phyloP scores from a whole-genome alignment of 2,888 invertebrate genomes.

The Chironomus riparius region DNA sequence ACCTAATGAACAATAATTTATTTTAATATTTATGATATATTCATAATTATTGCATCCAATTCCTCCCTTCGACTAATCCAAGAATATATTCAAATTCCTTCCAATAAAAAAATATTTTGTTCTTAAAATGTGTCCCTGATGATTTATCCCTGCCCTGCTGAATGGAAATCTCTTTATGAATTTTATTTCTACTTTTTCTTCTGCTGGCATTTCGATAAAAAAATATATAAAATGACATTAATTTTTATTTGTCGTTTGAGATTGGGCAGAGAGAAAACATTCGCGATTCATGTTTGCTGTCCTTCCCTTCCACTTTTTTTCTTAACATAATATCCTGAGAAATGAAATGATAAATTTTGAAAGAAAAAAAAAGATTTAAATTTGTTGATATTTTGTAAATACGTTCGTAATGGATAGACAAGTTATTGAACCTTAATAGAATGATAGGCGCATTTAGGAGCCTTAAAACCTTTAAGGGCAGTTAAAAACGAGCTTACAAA shows the following conservation, averaged over 20 bases:
- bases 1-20: constrained; percentile 12
- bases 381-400: background rate
- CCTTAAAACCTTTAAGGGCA: too few relatives aligned
- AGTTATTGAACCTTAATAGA: background rate
- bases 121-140: constrained; percentile 13
- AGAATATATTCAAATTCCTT: background rate
- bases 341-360: background rate
- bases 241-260: constrained; percentile 24
- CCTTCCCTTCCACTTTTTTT: background rate
- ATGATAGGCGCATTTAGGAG: background rate
- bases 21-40: constrained; percentile 24
- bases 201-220: background rate
- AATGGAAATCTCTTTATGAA: background rate
- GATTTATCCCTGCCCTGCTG: background rate
- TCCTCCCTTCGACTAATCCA: background rate
- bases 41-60: constrained; percentile 17
- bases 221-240: constrained; percentile 8
- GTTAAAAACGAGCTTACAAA: too few relatives aligned
- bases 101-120: background rate
- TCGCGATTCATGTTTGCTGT: background rate
- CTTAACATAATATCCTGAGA: background rate
- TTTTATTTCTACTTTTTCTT: background rate
- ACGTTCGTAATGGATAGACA: too few relatives aligned
- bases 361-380: background rate
- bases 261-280: constrained; percentile 3